Evolutionary conservation across 1,140 invertebrate species (phyloP).

Genomic region (Tenebrio molitor): DNA sequence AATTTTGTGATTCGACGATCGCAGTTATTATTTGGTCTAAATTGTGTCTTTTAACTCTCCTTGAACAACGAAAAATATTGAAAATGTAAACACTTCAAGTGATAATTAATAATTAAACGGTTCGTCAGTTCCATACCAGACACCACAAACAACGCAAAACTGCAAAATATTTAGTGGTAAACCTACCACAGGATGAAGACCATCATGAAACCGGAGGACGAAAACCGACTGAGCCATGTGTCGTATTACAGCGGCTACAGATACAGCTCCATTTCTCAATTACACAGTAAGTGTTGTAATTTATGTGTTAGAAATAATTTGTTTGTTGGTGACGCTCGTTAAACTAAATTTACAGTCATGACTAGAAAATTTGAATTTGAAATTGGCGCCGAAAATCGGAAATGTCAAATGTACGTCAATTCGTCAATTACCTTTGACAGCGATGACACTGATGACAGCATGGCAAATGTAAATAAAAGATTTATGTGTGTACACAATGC

Average conservation of each 20-base stretch:
- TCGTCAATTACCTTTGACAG: too few species aligned
- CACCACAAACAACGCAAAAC: background rate
- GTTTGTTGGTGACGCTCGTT: too few species aligned
- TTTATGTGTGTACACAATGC: too few species aligned
- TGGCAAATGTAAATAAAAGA: too few species aligned
- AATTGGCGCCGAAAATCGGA: too few species aligned
- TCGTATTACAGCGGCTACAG: constrained; percentile 56
- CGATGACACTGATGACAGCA: too few species aligned
- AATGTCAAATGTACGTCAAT: too few species aligned
- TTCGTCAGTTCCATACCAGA: background rate
- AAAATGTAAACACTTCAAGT: constrained; percentile 27
- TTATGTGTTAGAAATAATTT: too few species aligned
- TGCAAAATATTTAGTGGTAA: background rate
- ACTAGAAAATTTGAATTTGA: constrained; percentile 20
- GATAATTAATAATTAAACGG: constrained; percentile 28
- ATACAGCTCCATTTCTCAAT: constrained; percentile 54
- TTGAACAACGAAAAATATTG: background rate
- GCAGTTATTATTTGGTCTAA: too few species aligned
- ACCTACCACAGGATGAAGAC: background rate
- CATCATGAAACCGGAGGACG: background rate
- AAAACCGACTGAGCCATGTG: constrained; percentile 20
- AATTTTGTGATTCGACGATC: too few species aligned
- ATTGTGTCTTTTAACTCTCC: constrained; percentile 9
- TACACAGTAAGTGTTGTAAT: constrained; percentile 54
- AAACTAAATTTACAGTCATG: too few species aligned